phyloP scores from a whole-genome alignment of 2,888 invertebrate genomes.

The Epinotia nisella region DNA sequence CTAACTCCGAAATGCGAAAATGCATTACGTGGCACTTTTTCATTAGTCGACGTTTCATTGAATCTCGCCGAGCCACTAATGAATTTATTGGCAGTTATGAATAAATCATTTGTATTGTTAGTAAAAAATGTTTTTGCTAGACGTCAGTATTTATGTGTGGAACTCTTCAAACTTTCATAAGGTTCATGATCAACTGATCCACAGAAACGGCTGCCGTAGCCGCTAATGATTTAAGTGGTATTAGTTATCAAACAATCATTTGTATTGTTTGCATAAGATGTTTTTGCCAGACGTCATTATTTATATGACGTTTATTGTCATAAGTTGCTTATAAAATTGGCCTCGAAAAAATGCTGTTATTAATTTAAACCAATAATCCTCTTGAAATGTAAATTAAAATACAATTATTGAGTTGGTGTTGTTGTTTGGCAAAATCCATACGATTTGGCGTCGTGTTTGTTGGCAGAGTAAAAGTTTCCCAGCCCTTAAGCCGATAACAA shows the following conservation, averaged over 20 bases:
- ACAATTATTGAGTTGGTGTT: conserved; percentile 25
- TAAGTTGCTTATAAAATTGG: too few relatives aligned
- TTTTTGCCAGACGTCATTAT: too few relatives aligned
- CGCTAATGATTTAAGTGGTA: not conserved
- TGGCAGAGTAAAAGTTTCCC: conserved; percentile 39
- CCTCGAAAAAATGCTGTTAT: not conserved
- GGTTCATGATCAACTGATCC: not conserved
- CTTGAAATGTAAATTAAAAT: conserved; percentile 28
- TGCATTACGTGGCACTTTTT: conserved; percentile 52
- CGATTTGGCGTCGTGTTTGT: conserved; percentile 37
- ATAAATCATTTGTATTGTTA: conserved; percentile 35
- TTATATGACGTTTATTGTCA: too few relatives aligned
- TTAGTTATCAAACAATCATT: too few relatives aligned
- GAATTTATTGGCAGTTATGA: conserved; percentile 35
- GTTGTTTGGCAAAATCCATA: conserved; percentile 30
- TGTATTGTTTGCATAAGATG: too few relatives aligned
- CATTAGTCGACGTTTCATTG: conserved; percentile 41
- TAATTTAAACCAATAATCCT: not conserved
- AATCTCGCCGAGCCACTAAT: conserved; percentile 24
- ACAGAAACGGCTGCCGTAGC: not conserved
- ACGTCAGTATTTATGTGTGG: too few relatives aligned
- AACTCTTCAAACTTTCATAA: not conserved
- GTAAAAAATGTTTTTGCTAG: not conserved
- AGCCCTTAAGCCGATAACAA: conserved; percentile 55
- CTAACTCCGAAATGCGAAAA: conserved; percentile 46